Base-by-base conservation (phyloP, 2,113 vertebrate genomes). In the Cheilinus undulatus region DNA sequence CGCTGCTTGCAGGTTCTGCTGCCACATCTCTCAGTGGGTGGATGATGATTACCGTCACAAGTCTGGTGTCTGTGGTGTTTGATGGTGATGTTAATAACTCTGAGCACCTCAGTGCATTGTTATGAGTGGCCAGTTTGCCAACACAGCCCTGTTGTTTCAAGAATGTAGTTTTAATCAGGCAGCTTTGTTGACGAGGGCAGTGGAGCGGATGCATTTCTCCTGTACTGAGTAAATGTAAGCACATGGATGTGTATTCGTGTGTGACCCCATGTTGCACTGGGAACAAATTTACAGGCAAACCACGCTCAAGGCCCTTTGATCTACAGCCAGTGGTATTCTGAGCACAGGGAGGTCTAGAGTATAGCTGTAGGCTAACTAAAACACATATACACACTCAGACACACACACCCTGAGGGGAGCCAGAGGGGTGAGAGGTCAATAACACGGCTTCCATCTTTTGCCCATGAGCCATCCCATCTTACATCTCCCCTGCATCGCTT, bases 291-390 rank as follows among this genome's bases (percentile, higher is more conserved):
- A 78, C 46, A 90, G 65, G 82, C 82, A 43, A 73, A 67, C 72
- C 85, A 88, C 43, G 70, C 82, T 86, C 67, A 58, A 46, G 71
- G 72, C 58, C 67, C 85, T 89, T 89, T 90, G 87, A 91, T 88
- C 80, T 76, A 60, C 69, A 79, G 82, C 80, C 86, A 71, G 81
- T 61, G 73, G 81, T 86, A 82, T 90, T 86, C 84, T 52, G 56
- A 80, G 84, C 85, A 89, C 78, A 80, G 62, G 82, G 86, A 70
- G 85, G 86, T 87, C 86, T 38, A 27, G 60, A 68, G 72, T 76
- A 78, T 85, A 73, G 85, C 89, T 88, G 76, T 75, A 77, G 88
- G 89, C 90, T 53, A 81, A 82, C 67, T 46, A 50, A 86, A 83
- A 82, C 73, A 83, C 76, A 63, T 28, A 78, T 32, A 36, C 34